Evolutionary conservation across 1,140 invertebrate species (phyloP), one percentile per base, ranked within the genome.

Genomic region (Drosophila littoralis): DNA sequence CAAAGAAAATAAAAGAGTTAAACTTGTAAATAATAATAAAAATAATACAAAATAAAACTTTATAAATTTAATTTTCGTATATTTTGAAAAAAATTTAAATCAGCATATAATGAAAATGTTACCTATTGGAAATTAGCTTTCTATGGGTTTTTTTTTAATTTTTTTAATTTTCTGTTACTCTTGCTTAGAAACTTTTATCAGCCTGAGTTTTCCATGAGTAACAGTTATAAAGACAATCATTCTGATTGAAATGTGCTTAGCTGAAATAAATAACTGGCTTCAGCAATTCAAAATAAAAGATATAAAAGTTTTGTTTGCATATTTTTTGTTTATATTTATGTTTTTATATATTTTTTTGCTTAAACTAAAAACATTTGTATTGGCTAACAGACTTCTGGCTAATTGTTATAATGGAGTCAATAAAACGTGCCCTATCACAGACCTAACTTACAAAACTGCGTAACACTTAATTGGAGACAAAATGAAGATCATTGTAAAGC

Each of bases 371-470:
- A 86, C 79, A 88, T 88, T 73, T 86, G 35, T 82, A 64, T 79
- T 86, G 80, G 73, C 85, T 79, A 86, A 86, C 83, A 88, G 79
- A 82, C 72, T 86, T 82, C 71, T 85, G 79, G 54, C 75, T 59
- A 74, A 78, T 75, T 68, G 69, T 57, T 73, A 86, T 73, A 80
- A 80, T 77, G 70, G 70, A 88, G 83, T 86, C 66, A 75, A 83
- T 89, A 89, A 85, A 88, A 81, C 77, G 59, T 82, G 79, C 80
- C 84, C 84, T 88, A 88, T 89, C 84, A 89, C 84, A 89, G 84
- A 84, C 80, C 73, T 84, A 89, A 84, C 80, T 78, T 83, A 83
- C 75, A 81, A 88, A 81, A 75, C 74, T 73, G 73, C 55, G 61
- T 89, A 89, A 89, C 77, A 79, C 75, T 77, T 77, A 81, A 79